These are phyloP conservation scores for Tetraneura akinire DNA, from an alignment of 1,140 invertebrate species.

Conservation along the genomic window DNA sequence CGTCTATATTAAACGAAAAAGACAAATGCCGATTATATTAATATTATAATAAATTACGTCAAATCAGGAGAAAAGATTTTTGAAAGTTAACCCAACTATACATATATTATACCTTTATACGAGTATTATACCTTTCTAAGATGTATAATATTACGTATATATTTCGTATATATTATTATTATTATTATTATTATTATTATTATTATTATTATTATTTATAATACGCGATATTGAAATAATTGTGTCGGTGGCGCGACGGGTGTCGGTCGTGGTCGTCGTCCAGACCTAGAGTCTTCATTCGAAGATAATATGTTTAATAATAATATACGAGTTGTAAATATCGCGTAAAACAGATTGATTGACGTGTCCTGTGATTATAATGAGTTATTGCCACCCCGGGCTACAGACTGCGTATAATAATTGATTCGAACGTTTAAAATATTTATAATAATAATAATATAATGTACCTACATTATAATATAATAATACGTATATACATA, in stretches of 20 bases:
- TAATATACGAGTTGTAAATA: slow-evolving; percentile 1
- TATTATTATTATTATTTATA: too few species aligned
- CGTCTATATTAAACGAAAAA: neutral
- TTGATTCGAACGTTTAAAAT: slow-evolving; percentile 21
- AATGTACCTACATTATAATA: too few species aligned
- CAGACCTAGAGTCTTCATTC: too few species aligned
- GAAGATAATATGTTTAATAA: too few species aligned
- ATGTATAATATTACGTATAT: too few species aligned
- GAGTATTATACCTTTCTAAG: too few species aligned
- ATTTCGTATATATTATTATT: too few species aligned
- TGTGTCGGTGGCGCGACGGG: neutral
- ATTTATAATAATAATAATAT: too few species aligned
- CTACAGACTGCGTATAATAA: neutral
- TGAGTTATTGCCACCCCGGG: slow-evolving; percentile 13
- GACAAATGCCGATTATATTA: neutral
- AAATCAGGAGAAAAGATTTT: too few species aligned
- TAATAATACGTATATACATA: neutral
- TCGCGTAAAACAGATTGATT: slow-evolving; percentile 27
- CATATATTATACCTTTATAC: neutral
- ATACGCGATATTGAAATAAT: neutral
- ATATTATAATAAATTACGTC: neutral
- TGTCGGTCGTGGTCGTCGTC: neutral
- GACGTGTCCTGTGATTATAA: slow-evolving; percentile 41
- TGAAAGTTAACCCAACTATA: neutral
- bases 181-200: too few species aligned